Evolutionary conservation across 1,140 invertebrate genomes (phyloP).

Genomic region (Heliconius hewitsoni): DNA sequence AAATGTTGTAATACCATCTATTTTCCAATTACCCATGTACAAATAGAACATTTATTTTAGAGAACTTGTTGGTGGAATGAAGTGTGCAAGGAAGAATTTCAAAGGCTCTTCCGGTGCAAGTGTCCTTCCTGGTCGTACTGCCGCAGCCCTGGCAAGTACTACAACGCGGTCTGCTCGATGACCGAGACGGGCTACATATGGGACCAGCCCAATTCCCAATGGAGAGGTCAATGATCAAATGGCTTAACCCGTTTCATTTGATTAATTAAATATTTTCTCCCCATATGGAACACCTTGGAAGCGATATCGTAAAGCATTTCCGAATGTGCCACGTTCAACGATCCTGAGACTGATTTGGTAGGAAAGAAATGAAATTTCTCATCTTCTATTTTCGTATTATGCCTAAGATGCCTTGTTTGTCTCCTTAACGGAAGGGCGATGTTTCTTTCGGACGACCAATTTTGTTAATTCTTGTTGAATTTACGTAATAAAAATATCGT

Average conservation of each 20-base stretch:
- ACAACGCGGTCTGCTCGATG: conserved; percentile 94
- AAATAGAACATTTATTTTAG: conserved; percentile 71
- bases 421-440: conserved; percentile 39
- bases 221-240: conserved; percentile 65
- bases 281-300: conserved; percentile 28
- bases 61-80: conserved; percentile 96
- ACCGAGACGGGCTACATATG: conserved; percentile 94
- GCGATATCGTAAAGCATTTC: conserved; percentile 16
- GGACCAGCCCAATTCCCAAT: conserved; percentile 87
- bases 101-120: conserved; percentile 91
- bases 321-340: conserved; percentile 58
- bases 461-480: conserved; percentile 57
- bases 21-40: background rate
- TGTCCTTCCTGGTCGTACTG: conserved; percentile 94
- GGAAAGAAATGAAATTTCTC: conserved; percentile 69
- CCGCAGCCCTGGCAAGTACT: conserved; percentile 92
- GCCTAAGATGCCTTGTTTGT: conserved; percentile 56
- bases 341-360: conserved; percentile 75
- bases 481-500: conserved; percentile 52
- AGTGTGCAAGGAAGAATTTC: conserved; percentile 95
- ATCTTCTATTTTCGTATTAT: conserved; percentile 73
- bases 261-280: conserved; percentile 30
- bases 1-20: background rate
- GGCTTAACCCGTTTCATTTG: conserved; percentile 21
- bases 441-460: conserved; percentile 50